Evolutionary conservation across 2,888 invertebrate genomes (phyloP), one percentile per base, ranked within the genome.

Genomic region (Leucophenga maculata): DNA sequence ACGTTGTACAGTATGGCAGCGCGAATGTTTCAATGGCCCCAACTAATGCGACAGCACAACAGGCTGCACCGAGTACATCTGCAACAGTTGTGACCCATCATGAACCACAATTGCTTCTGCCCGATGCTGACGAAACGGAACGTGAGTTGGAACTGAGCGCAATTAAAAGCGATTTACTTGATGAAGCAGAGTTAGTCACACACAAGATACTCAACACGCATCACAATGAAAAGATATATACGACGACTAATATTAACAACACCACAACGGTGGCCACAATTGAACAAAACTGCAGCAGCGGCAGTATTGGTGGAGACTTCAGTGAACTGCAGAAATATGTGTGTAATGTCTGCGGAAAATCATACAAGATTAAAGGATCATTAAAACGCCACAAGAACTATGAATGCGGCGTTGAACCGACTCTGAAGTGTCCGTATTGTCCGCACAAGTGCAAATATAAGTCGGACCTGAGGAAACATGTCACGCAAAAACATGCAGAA

Each of bases 311-410:
- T 39, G 6, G 18, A 16, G 16, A 52, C 39, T 18, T 62, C 52
- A 67, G 73, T 18, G 78, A 79, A 32, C 75, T 52, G 22, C 65
- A 84, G 70, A 86, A 86, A 54, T 83, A 91, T 86, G 91, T 90
- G 74, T 94, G 94, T 89, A 91, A 91, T 82, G 91, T 90, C 82
- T 96, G 95, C 88, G 94, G 94, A 77, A 95, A 95, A 90, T 91
- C 93, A 80, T 96, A 96, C 91, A 93, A 93, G 89, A 93, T 93
- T 88, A 93, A 93, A 85, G 93, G 94, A 78, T 94, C 94, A 74
- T 90, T 95, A 81, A 93, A 93, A 86, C 91, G 94, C 70, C 94
- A 95, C 87, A 90, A 93, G 82, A 92, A 92, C 84, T 93, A 93
- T 88, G 94, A 94, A 86, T 95, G 95, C 85, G 88, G 89, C 1